A percentile compares a stretch with the other conserved stretches of the same genome.
phyloP scores from a whole-genome alignment of 1,140 invertebrate genomes.

The Sminthurinus signatus region DNA sequence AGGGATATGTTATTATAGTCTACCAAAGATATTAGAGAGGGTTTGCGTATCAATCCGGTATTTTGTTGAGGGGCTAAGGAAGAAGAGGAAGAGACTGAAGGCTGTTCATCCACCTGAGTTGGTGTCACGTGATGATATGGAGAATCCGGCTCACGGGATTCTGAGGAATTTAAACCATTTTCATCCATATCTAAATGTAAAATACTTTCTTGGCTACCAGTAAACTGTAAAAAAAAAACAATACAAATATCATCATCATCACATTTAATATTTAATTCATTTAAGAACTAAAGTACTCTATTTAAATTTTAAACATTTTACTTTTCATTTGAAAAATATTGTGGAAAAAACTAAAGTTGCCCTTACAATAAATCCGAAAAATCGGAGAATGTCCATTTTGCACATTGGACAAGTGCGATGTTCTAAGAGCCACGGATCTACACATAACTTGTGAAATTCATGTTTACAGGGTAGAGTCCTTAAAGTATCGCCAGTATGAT shows the following conservation, averaged over 20 bases:
- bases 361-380: constrained; percentile 77
- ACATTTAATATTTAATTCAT: too few relatives aligned
- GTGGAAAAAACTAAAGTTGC: too few relatives aligned
- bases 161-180: constrained; percentile 41
- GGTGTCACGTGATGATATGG: constrained; percentile 13
- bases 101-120: constrained; percentile 18
- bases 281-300: too few relatives aligned
- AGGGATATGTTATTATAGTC: too few relatives aligned
- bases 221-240: constrained; percentile 52
- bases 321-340: too few relatives aligned
- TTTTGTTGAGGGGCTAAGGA: background rate
- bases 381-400: constrained; percentile 88
- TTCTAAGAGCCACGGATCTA: constrained; percentile 89
- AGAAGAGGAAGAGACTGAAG: constrained; percentile 5
- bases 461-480: constrained; percentile 84
- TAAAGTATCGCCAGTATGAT: constrained; percentile 73
- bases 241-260: background rate
- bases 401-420: constrained; percentile 92
- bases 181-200: constrained; percentile 60
- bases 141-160: constrained; percentile 34
- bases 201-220: constrained; percentile 72
- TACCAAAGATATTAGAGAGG: constrained; percentile 30
- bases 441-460: constrained; percentile 87
- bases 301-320: too few relatives aligned
- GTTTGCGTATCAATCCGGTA: constrained; percentile 9